These are phyloP conservation scores for Lypha dubia DNA, from an alignment of 2,888 invertebrate genomes.

Conservation along the genomic window DNA sequence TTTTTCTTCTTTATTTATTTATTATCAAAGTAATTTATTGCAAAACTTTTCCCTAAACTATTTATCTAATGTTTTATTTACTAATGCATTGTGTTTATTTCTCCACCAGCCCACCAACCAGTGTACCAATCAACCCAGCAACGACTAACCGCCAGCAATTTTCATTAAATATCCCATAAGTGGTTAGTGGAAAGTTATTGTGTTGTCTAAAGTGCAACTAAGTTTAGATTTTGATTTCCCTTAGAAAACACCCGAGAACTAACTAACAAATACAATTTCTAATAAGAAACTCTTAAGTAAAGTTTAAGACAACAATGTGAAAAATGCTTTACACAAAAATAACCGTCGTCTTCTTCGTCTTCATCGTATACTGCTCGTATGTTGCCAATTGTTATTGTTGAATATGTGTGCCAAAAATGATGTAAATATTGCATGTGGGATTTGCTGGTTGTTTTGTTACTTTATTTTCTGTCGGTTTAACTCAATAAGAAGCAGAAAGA, in stretches of 20 bases:
- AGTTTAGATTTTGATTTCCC: constrained; percentile 53
- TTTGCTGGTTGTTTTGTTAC: background rate
- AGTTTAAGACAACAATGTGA: constrained; percentile 15
- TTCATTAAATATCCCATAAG: constrained; percentile 64
- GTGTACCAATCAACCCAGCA: too few relatives aligned
- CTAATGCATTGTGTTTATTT: background rate
- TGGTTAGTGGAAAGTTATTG: constrained; percentile 17
- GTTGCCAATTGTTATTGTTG: constrained; percentile 36
- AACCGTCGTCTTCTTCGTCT: too few relatives aligned
- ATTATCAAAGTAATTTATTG: background rate
- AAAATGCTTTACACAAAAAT: background rate
- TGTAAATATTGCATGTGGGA: constrained; percentile 28
- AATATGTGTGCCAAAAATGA: constrained; percentile 6
- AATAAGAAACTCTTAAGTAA: constrained; percentile 20
- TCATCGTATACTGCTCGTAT: too few relatives aligned
- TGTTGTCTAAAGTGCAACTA: constrained; percentile 31
- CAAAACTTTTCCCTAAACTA: background rate
- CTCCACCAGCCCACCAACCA: too few relatives aligned
- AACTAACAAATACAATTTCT: constrained; percentile 13
- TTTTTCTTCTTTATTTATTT: too few relatives aligned
- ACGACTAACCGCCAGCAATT: constrained; percentile 27
- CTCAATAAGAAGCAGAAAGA: too few relatives aligned
- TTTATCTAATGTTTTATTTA: background rate
- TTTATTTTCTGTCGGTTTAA: constrained; percentile 8
- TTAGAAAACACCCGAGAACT: constrained; percentile 14